Conservation (phyloP, 2,113 vertebrate genomes). For the Rallus limicola region DNA sequence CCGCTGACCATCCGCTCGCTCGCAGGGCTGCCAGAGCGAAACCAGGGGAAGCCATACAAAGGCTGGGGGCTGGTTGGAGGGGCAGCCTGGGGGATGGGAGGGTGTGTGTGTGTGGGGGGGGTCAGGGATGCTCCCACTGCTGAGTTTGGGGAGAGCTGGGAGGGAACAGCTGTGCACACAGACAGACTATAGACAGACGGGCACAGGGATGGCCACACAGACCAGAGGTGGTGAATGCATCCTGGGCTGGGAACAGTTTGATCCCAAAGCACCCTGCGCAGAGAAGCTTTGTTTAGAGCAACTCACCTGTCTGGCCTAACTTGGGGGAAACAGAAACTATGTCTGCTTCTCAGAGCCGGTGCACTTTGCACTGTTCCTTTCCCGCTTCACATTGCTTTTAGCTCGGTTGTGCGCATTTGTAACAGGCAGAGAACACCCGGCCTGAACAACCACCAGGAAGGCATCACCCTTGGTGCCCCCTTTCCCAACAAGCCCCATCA, state of each 20-base stretch:
- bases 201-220: rapidly evolving
- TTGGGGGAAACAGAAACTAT: background rate
- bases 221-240: rapidly evolving
- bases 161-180: background rate
- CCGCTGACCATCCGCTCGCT: background rate
- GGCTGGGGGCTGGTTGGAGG: background rate
- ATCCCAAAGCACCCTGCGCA: background rate
- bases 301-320: background rate
- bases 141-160: background rate
- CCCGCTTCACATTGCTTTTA: background rate
- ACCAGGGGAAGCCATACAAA: rapidly evolving
- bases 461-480: background rate
- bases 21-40: background rate
- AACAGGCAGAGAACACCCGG: background rate
- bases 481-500: background rate
- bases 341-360: background rate
- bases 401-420: background rate
- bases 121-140: background rate
- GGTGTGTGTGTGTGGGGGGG: too few species aligned
- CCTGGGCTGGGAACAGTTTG: rapidly evolving
- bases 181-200: rapidly evolving
- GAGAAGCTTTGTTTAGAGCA: background rate
- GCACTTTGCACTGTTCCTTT: background rate
- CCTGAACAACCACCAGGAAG: background rate
- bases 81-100: background rate